Percentiles rank a stretch among this genome's conserved stretches.
Evolutionary conservation across 35 echinoderm and acorn worm species (phyloP).

Genomic region (Lytechinus pictus): DNA sequence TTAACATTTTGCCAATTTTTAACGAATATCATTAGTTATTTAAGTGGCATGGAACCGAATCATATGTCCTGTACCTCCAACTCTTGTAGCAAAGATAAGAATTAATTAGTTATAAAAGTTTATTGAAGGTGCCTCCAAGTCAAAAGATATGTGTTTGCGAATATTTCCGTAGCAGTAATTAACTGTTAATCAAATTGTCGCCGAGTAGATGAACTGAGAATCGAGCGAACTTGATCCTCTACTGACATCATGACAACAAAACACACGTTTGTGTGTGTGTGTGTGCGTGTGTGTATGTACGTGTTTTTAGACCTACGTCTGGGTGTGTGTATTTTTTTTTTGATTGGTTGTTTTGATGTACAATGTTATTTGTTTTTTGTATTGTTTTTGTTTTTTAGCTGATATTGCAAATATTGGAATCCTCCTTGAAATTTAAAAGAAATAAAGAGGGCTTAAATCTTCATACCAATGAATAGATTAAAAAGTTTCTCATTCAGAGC

Average conservation of each 20-base stretch:
- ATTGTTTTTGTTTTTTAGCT: too few species aligned
- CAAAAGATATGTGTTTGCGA: not conserved
- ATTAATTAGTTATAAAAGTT: not conserved
- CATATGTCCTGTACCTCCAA: not conserved
- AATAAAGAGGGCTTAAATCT: too few species aligned
- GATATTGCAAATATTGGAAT: too few species aligned
- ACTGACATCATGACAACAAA: not conserved
- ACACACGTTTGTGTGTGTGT: not conserved
- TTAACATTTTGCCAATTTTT: not conserved
- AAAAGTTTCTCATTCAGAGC: too few species aligned
- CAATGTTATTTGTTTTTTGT: too few species aligned
- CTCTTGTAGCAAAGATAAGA: not conserved
- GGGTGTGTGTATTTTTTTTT: too few species aligned
- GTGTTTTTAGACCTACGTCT: not conserved
- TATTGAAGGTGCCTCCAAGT: not conserved
- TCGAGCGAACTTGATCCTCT: not conserved
- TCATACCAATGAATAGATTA: too few species aligned
- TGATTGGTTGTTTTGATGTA: too few species aligned
- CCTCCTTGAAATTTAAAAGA: too few species aligned
- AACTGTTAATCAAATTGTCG: not conserved
- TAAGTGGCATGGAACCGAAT: not conserved
- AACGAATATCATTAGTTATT: not conserved
- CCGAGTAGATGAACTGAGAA: not conserved
- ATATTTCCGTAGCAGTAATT: not conserved
- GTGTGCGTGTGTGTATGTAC: not conserved